Evolutionary conservation across 2,888 invertebrate species (phyloP), one percentile per base, ranked within the genome.

Genomic region (Diplolepis rosae): DNA sequence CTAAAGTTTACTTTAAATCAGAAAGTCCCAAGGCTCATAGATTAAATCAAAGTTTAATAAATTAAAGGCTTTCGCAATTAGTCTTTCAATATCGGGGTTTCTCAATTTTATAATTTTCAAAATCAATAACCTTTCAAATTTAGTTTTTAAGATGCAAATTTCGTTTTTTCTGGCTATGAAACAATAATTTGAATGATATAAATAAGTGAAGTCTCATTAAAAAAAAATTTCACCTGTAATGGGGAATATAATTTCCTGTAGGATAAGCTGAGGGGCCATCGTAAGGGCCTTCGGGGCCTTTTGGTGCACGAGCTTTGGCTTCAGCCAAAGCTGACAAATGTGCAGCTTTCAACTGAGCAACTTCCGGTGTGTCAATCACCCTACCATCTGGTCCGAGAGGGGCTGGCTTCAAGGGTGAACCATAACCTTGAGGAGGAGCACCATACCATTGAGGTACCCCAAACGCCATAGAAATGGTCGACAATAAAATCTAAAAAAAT

Each of bases 221-320:
- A 0, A 3, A 2, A 7, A 52, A 13, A 18, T 35, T 56, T 56
- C 24, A 61, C 61, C 61, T 61, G 7, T 61, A 61, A 18, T 35
- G 61, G 18, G 61, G 11, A 39, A 32, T 35, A 24, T 61, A 61
- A 5, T 61, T 39, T 24, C 39, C 61, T 5, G 39, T 6, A 22
- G 39, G 24, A 35, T 61, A 61, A 32, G 22, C 24, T 24, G 61
- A 39, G 24, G 18, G 24, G 2, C 61, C 61, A n/a, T 35, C 54
- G 3, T 54, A 54, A 3, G 54, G 54, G 1, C 54, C 54, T n/a
- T 1, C 32, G 13, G 61, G 61, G n/a, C 61, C 61, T 39, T 18
- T 35, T 22, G 87, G 87, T 1, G 85, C 87, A 1, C 87, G 84
- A n/a, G 88, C 86, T 13, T 86, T 84, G 0, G 88, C 88, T 11